phyloP scores from a whole-genome alignment of 1,140 invertebrate genomes.

The Oncopeltus fasciatus region DNA sequence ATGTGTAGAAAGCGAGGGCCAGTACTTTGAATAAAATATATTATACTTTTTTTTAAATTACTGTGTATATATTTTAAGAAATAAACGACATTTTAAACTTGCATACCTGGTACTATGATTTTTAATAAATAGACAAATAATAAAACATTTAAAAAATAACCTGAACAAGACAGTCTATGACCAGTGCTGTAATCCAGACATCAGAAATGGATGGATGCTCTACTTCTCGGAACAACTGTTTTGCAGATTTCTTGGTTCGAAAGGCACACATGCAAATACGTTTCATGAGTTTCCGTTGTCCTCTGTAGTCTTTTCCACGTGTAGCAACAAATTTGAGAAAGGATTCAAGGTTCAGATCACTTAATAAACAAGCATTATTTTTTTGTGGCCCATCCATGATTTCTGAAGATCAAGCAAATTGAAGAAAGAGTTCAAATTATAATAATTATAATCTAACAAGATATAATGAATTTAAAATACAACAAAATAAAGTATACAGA shows the following conservation, averaged over 20 bases:
- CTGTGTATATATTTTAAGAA: too few species aligned
- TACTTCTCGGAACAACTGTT: conserved; percentile 4
- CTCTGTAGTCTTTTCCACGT: not conserved
- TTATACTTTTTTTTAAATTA: too few species aligned
- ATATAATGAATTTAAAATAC: too few species aligned
- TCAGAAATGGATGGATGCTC: not conserved
- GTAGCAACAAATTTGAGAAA: conserved; percentile 10
- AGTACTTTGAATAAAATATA: too few species aligned
- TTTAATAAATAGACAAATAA: too few species aligned
- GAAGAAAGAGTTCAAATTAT: not conserved
- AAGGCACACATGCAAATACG: not conserved
- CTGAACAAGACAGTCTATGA: conserved; percentile 6
- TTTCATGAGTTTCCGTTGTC: conserved; percentile 1
- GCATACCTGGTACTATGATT: too few species aligned
- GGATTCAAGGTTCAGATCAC: not conserved
- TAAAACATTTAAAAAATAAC: too few species aligned
- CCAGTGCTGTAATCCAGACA: conserved; percentile 9
- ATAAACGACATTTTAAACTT: too few species aligned
- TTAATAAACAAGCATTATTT: not conserved
- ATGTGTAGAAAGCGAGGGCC: too few species aligned
- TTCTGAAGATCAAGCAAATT: not conserved
- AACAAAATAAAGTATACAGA: too few species aligned
- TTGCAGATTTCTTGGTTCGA: not conserved
- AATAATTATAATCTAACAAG: too few species aligned
- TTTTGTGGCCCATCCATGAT: not conserved